These are phyloP conservation scores for Tadarida brasiliensis DNA, from an alignment of 2,797 vertebrate species.

Conservation along the genomic window DNA sequence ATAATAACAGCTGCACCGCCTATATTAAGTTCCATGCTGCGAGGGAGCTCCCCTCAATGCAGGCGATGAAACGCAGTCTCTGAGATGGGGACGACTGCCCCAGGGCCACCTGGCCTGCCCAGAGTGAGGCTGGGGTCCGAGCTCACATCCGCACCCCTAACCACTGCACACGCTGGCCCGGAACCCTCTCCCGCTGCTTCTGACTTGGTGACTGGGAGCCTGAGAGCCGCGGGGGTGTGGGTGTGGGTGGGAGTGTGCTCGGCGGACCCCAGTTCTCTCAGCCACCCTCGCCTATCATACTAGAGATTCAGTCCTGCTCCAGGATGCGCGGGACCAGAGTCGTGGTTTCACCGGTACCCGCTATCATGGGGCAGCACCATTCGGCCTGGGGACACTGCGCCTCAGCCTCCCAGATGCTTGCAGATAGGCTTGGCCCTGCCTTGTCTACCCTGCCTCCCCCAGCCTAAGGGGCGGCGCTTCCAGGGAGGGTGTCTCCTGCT, in stretches of 20 bases:
- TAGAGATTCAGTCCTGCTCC: not conserved
- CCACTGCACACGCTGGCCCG: not conserved
- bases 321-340: accelerated
- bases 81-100: not conserved
- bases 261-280: not conserved
- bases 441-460: not conserved
- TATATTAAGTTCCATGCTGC: not conserved
- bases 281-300: not conserved
- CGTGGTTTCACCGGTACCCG: accelerated
- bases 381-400: not conserved
- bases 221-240: not conserved
- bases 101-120: not conserved
- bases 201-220: not conserved
- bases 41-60: not conserved
- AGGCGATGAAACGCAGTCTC: not conserved
- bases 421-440: not conserved
- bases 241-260: not conserved
- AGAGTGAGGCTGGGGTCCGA: not conserved
- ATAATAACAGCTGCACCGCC: not conserved
- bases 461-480: not conserved
- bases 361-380: not conserved
- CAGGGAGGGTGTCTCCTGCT: conserved; percentile 31
- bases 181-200: not conserved
- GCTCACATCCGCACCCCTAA: not conserved
- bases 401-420: not conserved